These are phyloP conservation scores for Spondyliosoma cantharus DNA, from an alignment of 2,797 vertebrate species.

Conservation along the genomic window DNA sequence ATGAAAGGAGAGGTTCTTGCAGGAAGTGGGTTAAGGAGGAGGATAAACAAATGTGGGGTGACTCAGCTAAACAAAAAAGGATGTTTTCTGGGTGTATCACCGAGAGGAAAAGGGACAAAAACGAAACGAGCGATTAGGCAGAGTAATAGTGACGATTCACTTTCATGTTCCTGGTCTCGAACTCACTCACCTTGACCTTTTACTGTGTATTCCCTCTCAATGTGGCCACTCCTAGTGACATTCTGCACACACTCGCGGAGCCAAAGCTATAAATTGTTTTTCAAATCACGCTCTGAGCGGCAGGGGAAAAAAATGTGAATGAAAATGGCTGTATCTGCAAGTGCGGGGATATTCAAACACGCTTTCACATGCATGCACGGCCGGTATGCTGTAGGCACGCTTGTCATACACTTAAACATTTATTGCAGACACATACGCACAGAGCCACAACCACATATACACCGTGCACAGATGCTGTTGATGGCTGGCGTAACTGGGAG, in stretches of 20 bases:
- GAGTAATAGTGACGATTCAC: background rate
- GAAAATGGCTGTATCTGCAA: constrained; percentile 10
- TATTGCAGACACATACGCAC: constrained; percentile 13
- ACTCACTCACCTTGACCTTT: constrained; percentile 68
- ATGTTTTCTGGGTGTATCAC: background rate
- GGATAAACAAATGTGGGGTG: background rate
- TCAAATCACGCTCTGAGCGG: constrained; percentile 41
- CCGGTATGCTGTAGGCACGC: constrained; percentile 17
- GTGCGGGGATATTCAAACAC: background rate
- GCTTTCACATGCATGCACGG: constrained; percentile 8
- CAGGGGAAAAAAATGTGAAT: constrained; percentile 27
- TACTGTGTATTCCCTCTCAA: constrained; percentile 12
- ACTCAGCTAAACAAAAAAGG: constrained; percentile 9
- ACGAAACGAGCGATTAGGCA: background rate
- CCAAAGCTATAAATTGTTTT: constrained; percentile 52
- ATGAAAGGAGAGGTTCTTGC: constrained; percentile 8
- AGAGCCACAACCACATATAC: constrained; percentile 9
- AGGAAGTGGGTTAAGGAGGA: constrained; percentile 13
- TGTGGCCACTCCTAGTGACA: constrained; percentile 23
- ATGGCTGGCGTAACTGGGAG: constrained; percentile 37
- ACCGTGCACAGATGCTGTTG: constrained; percentile 23
- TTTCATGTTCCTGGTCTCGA: constrained; percentile 18
- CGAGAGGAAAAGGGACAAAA: constrained; percentile 5
- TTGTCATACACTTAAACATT: constrained; percentile 13
- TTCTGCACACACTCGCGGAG: constrained; percentile 3